Evolutionary conservation across 2,888 invertebrate species (phyloP).

Genomic region (Rhyacophila evoluta): DNA sequence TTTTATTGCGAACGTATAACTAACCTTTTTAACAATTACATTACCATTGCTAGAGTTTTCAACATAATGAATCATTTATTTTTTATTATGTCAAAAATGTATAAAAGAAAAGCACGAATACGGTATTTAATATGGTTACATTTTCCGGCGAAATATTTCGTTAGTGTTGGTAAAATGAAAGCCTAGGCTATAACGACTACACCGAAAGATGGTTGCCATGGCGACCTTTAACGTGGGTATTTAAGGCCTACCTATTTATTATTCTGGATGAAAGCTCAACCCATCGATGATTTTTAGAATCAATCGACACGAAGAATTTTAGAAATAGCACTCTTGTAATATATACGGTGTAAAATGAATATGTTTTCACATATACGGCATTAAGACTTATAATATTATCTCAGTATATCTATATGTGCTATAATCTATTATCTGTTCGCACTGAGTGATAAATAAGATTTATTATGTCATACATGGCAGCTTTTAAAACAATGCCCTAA

Average conservation of each 20-base stretch:
- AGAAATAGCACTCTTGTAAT: background rate
- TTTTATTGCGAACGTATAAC: too few relatives aligned
- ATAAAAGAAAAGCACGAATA: background rate
- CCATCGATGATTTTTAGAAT: slow-evolving; percentile 4
- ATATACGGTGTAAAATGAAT: too few relatives aligned
- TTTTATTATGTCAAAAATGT: background rate
- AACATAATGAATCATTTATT: background rate
- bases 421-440: too few relatives aligned
- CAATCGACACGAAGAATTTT: background rate
- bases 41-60: background rate
- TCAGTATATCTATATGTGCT: too few relatives aligned
- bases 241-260: slow-evolving; percentile 3
- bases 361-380: too few relatives aligned
- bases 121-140: background rate
- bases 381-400: too few relatives aligned
- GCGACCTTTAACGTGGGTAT: slow-evolving; percentile 1
- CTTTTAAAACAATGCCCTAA: too few relatives aligned
- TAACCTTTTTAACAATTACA: background rate
- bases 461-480: too few relatives aligned
- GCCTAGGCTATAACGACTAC: background rate
- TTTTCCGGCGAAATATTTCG: background rate
- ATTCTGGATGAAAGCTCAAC: slow-evolving; percentile 20
- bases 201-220: background rate
- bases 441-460: too few relatives aligned
- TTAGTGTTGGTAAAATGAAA: background rate